Base-by-base conservation (phyloP, 2,797 vertebrate species). In the Notolepis coatsorum region DNA sequence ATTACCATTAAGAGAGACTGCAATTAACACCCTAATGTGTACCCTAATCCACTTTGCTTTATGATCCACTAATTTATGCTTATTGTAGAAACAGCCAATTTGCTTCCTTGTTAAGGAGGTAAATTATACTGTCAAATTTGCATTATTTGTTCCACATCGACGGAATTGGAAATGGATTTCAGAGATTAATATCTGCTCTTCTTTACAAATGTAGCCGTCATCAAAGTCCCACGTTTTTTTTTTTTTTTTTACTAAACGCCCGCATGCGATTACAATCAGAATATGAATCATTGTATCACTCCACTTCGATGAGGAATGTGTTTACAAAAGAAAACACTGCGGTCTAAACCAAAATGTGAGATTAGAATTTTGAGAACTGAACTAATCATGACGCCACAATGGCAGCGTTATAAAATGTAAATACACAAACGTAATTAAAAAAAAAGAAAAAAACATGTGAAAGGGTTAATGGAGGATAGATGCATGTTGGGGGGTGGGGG, bases 1-100 rank as follows among this genome's bases (percentile, higher is more conserved):
- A 89, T 86, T 79, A 88, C 88, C 90, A 89, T 90, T 91, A 87
- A 80, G 84, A 84, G 75, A 84, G 80, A 57, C 69, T 70, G 77
- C 84, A 89, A 92, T 92, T 91, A 92, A 92, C 89, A 90, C 73
- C 78, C 79, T 82, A 80, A 84, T 86, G 85, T 88, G 85, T 84
- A 82, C 80, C 84, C 82, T 89, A 86, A 90, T 92, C 85, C 89
- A 93, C 91, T 92, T 89, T 91, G 87, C 83, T 93, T 91, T 89
- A 92, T 89, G 84, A 91, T 84, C 90, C 89, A 87, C 85, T 89
- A 87, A 90, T 83, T 87, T 89, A 88, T 87, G 82, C 83, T 88
- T 85, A 85, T n/a, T 90, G 84, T 84, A 84, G 77, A 84, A 91
- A 86, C 84, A 90, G 82, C 68, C 85, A 90, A 91, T 91, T 92